Evolutionary conservation across 1,140 invertebrate species (phyloP), one percentile per base, ranked within the genome.

Genomic region (Colletes gigas): DNA sequence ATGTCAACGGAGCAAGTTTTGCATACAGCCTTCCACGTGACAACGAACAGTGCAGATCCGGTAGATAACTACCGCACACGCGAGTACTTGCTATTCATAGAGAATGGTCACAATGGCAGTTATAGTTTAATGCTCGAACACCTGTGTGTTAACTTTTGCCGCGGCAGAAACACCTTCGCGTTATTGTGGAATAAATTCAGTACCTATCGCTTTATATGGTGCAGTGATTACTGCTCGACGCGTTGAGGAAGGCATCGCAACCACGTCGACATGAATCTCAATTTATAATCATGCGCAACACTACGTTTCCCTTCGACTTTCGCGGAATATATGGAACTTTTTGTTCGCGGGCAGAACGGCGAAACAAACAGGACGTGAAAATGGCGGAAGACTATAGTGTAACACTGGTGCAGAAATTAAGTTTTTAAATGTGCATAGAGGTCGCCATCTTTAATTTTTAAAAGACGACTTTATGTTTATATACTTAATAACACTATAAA

Each of bases 51-150:
- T 60, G 15, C 41, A 82, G 19, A 21, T 21, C 55, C 30, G 47
- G 17, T 21, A 12, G 54, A 41, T 76, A 55, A 78, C 30, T 44
- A 30, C 3, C n/a, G 50, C 15, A 63, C 50, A 50, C n/a, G 50
- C 12, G 30, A 5, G 30, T 44, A 50, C 54, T 57, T 52, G 79
- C 21, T 30, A 71, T 65, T 71, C 44, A 14, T 54, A 41, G 15
- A 39, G 70, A 21, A 50, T 30, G 17, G 50, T 67, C 50, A 62
- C 57, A 62, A 15, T 50, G 15, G 19, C 68, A 39, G 62, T 82
- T 71, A 68, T 68, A 44, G 72, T 78, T 50, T 73, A 54, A 55
- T 39, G 44, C 55, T 21, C 17, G 19, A 79, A 82, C 50, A 71
- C 50, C 67, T 62, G 47, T 17, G 63, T 30, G 30, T 68, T 73